These are phyloP conservation scores for Apodemia hepburni DNA, from an alignment of 2,888 invertebrate genomes.

Conservation along the genomic window DNA sequence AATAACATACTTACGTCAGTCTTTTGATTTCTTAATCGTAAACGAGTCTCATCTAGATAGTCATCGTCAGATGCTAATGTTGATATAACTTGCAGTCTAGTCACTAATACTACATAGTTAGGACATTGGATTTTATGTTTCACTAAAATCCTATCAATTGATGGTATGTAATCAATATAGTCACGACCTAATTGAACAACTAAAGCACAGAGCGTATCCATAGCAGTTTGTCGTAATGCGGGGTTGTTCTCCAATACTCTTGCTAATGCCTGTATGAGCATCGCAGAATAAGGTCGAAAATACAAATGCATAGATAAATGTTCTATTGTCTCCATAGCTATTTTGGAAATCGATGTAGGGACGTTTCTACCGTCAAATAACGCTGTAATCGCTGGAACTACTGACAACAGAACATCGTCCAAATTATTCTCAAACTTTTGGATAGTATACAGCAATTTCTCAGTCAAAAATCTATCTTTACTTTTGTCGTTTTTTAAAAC, in stretches of 20 bases:
- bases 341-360: conserved; percentile 86
- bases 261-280: conserved; percentile 96
- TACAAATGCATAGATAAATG: conserved; percentile 93
- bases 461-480: conserved; percentile 90
- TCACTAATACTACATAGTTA: conserved; percentile 89
- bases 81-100: conserved; percentile 86
- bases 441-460: conserved; percentile 90
- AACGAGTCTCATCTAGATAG: conserved; percentile 82
- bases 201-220: conserved; percentile 94
- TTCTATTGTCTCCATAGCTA: conserved; percentile 92
- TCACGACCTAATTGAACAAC: conserved; percentile 94
- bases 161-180: conserved; percentile 94
- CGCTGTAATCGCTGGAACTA: conserved; percentile 96
- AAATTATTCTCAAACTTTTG: conserved; percentile 97
- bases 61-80: conserved; percentile 89
- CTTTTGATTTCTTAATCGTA: conserved; percentile 84
- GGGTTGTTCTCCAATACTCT: conserved; percentile 91
- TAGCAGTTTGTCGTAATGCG: conserved; percentile 87
- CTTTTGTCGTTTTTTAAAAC: conserved; percentile 95
- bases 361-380: conserved; percentile 94
- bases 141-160: conserved; percentile 91
- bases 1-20: conserved; percentile 78
- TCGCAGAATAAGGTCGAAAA: conserved; percentile 94
- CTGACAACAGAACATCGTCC: conserved; percentile 95
- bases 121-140: conserved; percentile 90